Evolutionary conservation across 2,113 vertebrate species (phyloP), one percentile per base, ranked within the genome.

Genomic region (Poeciliopsis retropinna): DNA sequence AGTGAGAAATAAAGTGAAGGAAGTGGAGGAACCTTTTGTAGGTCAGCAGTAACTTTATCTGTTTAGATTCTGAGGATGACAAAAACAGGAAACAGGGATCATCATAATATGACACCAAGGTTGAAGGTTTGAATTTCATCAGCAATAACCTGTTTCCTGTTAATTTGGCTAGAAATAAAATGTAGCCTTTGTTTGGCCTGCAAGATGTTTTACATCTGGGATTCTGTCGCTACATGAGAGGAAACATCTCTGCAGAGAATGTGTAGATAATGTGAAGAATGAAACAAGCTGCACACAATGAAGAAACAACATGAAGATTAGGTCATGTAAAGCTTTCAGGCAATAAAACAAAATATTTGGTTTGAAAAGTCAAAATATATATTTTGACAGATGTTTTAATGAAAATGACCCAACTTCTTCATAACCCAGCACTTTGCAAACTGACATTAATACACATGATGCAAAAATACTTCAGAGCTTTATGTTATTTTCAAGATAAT

Each of bases 11-110:
- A 27, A 1, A 39, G 27, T 41, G 39, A 41, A 13, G 39, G 12
- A 41, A 3, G 12, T 41, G 17, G 19, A 22, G 19, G 47, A 51
- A 7, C 47, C 3, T 51, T 51, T 22, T 22, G 9, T 57, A 37
- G 32, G 30, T 44, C 31, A 44, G 61, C 5, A 3, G 29, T 47
- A 28, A 60, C 10, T 37, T 17, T 22, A 70, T 37, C 25, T 71
- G 27, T 78, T 66, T 65, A 3, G 22, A 75, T 60, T 62, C 64
- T 41, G 39, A 51, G 51, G 61, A 62, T 66, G 17, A 51, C 29
- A 68, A 64, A 72, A 68, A 67, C 75, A 54, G 37, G 57, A 69
- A 54, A 28, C 25, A 4, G 63, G 47, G 25, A 44, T 2, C 15
- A 25, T 3, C 0, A 44, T 60, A 32, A 8, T 5, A 11, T 67